Evolutionary conservation across 2,797 vertebrate species (phyloP).

Genomic region (Mastacembelus armatus): DNA sequence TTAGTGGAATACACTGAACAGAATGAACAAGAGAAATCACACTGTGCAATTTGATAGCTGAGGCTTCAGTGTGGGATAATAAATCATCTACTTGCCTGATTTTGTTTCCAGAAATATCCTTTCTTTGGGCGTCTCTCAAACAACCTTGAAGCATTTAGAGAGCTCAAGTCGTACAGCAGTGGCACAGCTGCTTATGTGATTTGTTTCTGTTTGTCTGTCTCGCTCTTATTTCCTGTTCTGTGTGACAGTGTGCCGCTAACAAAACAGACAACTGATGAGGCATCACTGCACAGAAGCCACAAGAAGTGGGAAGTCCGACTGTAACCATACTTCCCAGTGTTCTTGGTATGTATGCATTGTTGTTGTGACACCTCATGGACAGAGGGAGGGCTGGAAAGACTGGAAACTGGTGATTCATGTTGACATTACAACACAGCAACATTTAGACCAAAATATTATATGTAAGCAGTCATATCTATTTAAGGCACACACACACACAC

Average conservation of each 20-base stretch:
- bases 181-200: conserved; percentile 19
- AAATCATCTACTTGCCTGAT: conserved; percentile 48
- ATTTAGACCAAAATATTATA: neutral
- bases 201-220: conserved; percentile 22
- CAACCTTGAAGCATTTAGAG: neutral
- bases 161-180: neutral
- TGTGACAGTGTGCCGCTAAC: neutral
- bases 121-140: neutral
- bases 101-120: neutral
- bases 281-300: conserved; percentile 32
- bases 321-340: conserved; percentile 23
- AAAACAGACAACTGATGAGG: conserved; percentile 23
- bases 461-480: too few species aligned
- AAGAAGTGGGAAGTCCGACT: conserved; percentile 71
- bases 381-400: neutral
- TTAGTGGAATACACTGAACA: neutral
- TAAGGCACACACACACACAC: too few species aligned
- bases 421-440: conserved; percentile 1
- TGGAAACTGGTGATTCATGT: conserved; percentile 14
- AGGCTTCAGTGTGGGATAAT: neutral
- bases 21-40: neutral
- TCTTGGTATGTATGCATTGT: conserved; percentile 3
- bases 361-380: conserved; percentile 16
- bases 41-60: neutral
- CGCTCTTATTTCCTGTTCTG: conserved; percentile 67